These are phyloP conservation scores for Ascaphus truei DNA, from an alignment of 2,113 vertebrate genomes.

Conservation along the genomic window DNA sequence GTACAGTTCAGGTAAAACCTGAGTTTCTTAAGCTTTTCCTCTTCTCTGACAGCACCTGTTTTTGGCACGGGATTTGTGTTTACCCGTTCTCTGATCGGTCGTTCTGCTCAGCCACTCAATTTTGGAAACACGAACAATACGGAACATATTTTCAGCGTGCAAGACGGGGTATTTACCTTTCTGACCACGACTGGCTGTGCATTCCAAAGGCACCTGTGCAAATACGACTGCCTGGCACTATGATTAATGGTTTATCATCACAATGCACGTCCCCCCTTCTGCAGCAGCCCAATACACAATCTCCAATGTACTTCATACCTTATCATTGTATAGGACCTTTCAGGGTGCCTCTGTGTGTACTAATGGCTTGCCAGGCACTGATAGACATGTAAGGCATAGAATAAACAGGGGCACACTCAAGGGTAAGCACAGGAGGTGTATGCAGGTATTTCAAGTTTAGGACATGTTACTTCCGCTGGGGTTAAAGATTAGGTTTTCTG, in stretches of 20 bases:
- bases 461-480: too few species aligned
- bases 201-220: constrained; percentile 31
- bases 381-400: constrained; percentile 13
- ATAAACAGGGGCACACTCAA: background rate
- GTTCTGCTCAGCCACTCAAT: background rate
- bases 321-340: constrained; percentile 3
- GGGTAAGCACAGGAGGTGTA: background rate
- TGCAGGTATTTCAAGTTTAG: background rate
- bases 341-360: background rate
- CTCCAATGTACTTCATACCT: background rate
- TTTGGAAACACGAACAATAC: constrained; percentile 5
- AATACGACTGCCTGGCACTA: constrained; percentile 18
- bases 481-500: too few species aligned
- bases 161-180: constrained; percentile 16
- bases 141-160: constrained; percentile 19
- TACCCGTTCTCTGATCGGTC: background rate
- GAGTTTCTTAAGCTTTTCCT: too few species aligned
- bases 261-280: constrained; percentile 22
- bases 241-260: constrained; percentile 34
- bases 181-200: constrained; percentile 3
- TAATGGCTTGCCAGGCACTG: constrained; percentile 5
- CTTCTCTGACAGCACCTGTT: too few species aligned
- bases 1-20: too few species aligned
- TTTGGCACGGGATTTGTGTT: background rate
- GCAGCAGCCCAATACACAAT: background rate